Evolutionary conservation across 1,140 invertebrate species (phyloP).

Genomic region (Aphidius ervi): DNA sequence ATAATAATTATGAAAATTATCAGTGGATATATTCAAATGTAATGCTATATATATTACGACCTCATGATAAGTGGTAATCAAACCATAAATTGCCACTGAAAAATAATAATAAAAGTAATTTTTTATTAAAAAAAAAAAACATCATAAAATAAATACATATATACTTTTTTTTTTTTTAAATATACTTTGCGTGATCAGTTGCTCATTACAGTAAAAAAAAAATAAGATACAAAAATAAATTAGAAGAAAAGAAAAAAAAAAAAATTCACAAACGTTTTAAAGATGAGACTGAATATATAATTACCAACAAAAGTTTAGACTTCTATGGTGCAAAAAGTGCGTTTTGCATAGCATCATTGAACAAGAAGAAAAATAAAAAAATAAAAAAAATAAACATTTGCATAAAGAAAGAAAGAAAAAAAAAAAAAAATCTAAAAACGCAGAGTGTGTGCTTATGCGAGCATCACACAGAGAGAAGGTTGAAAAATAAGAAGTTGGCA

Average conservation of each 20-base stretch:
- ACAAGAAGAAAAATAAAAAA: neutral
- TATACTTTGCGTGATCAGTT: too few species aligned
- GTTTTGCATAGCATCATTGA: neutral
- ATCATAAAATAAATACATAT: too few species aligned
- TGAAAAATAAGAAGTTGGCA: neutral
- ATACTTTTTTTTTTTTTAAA: too few species aligned
- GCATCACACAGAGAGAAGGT: neutral
- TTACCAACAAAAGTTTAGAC: constrained; percentile 14
- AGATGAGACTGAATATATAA: constrained; percentile 11
- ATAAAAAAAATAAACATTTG: neutral
- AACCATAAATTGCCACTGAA: too few species aligned
- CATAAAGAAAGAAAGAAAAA: neutral
- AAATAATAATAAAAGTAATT: too few species aligned
- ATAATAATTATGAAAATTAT: too few species aligned
- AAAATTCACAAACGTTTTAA: constrained; percentile 3
- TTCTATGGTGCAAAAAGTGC: neutral
- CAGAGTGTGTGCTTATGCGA: constrained; percentile 3
- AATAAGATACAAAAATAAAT: neutral
- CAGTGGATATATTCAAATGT: too few species aligned
- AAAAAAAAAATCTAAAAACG: neutral
- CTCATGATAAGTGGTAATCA: too few species aligned
- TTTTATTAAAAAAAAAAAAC: too few species aligned
- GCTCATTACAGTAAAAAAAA: too few species aligned
- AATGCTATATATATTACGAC: too few species aligned
- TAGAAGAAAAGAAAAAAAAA: neutral